Conservation (phyloP, 2,888 invertebrate genomes). For the Tubulanus polymorphus region DNA sequence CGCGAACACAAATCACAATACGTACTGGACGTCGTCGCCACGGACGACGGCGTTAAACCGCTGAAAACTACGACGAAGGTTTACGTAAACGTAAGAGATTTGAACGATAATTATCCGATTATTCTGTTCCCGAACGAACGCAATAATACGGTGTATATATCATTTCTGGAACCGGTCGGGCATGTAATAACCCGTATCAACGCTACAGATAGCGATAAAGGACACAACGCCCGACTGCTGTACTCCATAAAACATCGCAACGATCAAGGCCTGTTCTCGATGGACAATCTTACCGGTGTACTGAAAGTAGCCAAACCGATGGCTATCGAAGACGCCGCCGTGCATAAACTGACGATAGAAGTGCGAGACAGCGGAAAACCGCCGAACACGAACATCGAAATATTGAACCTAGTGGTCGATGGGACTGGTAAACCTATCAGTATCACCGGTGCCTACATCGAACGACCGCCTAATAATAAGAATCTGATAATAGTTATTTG, state of each 20-base stretch:
- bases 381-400: not conserved
- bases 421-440: not conserved
- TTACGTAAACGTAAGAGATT: slow-evolving; percentile 27
- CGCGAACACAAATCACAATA: slow-evolving; percentile 28
- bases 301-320: slow-evolving; percentile 14
- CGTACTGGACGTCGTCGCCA: slow-evolving; percentile 26
- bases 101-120: slow-evolving; percentile 28
- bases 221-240: slow-evolving; percentile 16
- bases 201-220: slow-evolving; percentile 21
- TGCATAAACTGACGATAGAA: not conserved
- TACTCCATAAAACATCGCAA: slow-evolving; percentile 17
- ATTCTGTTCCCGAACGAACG: slow-evolving; percentile 23
- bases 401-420: not conserved
- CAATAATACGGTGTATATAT: slow-evolving; percentile 25
- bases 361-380: slow-evolving; percentile 1
- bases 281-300: slow-evolving; percentile 17
- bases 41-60: slow-evolving; percentile 27
- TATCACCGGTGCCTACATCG: not conserved
- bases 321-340: not conserved
- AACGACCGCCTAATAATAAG: not conserved
- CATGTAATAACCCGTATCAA: slow-evolving; percentile 15
- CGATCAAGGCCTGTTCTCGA: slow-evolving; percentile 13
- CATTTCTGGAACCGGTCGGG: slow-evolving; percentile 15
- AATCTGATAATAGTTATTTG: not conserved
- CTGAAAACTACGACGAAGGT: slow-evolving; percentile 26